Conservation (phyloP, 2,888 invertebrate species). For the Melieria picta region DNA sequence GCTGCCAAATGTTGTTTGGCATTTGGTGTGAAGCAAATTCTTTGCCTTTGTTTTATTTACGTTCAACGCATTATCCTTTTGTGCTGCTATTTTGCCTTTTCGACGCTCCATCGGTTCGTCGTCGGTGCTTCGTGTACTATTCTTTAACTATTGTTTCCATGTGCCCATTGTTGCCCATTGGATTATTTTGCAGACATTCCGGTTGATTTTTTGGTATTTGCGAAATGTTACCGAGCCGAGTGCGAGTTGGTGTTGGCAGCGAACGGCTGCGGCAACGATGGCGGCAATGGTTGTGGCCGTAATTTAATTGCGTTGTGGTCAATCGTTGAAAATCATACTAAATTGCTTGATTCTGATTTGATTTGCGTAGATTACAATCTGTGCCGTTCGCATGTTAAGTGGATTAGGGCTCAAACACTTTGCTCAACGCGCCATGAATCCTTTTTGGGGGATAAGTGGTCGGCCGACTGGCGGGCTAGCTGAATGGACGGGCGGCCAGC, state of each 20-base stretch:
- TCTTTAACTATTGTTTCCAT: no score
- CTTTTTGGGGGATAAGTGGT: constrained; percentile 35
- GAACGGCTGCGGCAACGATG: not conserved
- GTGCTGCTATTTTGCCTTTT: constrained; percentile 3
- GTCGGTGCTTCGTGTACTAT: not conserved
- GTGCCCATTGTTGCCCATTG: no score
- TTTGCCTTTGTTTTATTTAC: constrained; percentile 26
- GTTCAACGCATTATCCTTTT: constrained; percentile 25
- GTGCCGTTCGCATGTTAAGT: constrained; percentile 46
- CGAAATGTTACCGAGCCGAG: not conserved
- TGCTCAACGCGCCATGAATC: constrained; percentile 43
- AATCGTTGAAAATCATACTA: constrained; percentile 57
- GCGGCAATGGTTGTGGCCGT: constrained; percentile 40
- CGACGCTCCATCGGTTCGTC: constrained; percentile 7
- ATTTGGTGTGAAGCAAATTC: constrained; percentile 34
- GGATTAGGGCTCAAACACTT: constrained; percentile 49
- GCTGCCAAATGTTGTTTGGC: constrained; percentile 29
- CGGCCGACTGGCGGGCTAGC: constrained; percentile 17
- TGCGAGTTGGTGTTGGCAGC: no score
- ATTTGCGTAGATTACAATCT: constrained; percentile 58
- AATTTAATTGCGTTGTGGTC: constrained; percentile 63
- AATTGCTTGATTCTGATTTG: constrained; percentile 62
- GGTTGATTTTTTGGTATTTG: constrained; percentile 10
- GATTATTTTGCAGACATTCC: not conserved
- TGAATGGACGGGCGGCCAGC: constrained; percentile 15